Evolutionary conservation across 2,888 invertebrate species (phyloP), one percentile per base, ranked within the genome.

Genomic region (Ornithoptera alexandrae): DNA sequence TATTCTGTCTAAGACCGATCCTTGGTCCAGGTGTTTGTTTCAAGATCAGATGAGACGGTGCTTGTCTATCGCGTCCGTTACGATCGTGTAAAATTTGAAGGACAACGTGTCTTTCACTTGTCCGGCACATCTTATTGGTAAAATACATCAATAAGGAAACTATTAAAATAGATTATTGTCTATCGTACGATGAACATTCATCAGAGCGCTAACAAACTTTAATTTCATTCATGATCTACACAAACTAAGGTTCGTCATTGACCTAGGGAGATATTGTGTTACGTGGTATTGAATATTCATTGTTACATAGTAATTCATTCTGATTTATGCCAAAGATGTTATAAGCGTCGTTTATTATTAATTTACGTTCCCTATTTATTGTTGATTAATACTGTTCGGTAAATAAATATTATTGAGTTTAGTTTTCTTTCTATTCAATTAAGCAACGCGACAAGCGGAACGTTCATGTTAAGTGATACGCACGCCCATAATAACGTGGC

Each of bases 151-250:
- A 61, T 61, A 61, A 61, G 42, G 61, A 61, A 30, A 39, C 36
- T 12, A 42, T 7, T 61, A 18, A 18, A 61, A 61, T 39, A 42
- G 18, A 42, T 61, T 20, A 63, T 42, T 7, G n/a, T 17, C 56
- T 42, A 39, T 36, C 60, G 53, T 53, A 36, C 50, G 53, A 56
- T 24, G 18, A 10, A 58, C 22, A 56, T 57, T 64, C 60, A 58
- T 64, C 36, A 36, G 24, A 50, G 22, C 42, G n/a, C n/a, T 67
- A 61, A 56, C 56, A 67, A 67, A 70, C 65, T 36, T 62, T 62
- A 69, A 70, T 63, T 66, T 64, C 67, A 70, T 70, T 70, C 67
- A 70, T 67, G 57, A 67, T 67, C 67, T 24, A 70, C 22, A 67
- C 57, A 42, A 61, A 59, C 60, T 70, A 60, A 18, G 58, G n/a